A percentile compares a stretch with the other conserved stretches of the same genome.
phyloP scores from a whole-genome alignment of 2,888 invertebrate genomes.

The Amphiduros pacificus region DNA sequence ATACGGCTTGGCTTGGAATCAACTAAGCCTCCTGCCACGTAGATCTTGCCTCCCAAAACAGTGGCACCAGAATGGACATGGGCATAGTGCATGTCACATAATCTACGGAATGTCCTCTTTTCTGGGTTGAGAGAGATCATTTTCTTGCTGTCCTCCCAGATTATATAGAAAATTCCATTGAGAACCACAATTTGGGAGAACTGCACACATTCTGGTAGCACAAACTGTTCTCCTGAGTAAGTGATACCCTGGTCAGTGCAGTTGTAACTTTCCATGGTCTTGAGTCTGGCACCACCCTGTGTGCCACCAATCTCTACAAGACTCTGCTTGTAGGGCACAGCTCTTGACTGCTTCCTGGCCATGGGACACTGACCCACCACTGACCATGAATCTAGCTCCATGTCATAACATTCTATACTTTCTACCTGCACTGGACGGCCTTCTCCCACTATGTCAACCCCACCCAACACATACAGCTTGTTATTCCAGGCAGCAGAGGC shows the following conservation, averaged over 20 bases:
- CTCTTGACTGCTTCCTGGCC: constrained; percentile 49
- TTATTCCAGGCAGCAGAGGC: constrained; percentile 48
- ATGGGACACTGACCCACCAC: constrained; percentile 50
- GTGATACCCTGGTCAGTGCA: constrained; percentile 38
- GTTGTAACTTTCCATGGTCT: constrained; percentile 54
- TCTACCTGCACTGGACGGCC: constrained; percentile 46
- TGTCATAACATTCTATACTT: constrained; percentile 52
- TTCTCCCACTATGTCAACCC: constrained; percentile 41
- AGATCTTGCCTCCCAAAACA: constrained; percentile 50
- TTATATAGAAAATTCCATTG: constrained; percentile 53
- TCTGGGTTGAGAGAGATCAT: constrained; percentile 53
- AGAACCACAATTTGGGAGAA: constrained; percentile 52
- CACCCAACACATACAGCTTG: constrained; percentile 52
- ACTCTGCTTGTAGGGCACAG: constrained; percentile 47
- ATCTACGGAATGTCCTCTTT: constrained; percentile 49
- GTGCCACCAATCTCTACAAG: constrained; percentile 55
- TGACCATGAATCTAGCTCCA: constrained; percentile 41
- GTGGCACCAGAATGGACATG: constrained; percentile 50
- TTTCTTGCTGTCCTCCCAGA: constrained; percentile 56
- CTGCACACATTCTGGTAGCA: constrained; percentile 52
- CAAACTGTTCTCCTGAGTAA: constrained; percentile 53
- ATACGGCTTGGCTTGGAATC: constrained; percentile 43
- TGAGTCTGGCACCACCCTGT: constrained; percentile 38
- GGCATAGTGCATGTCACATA: constrained; percentile 44
- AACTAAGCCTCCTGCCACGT: constrained; percentile 49